A percentile compares a stretch with the other conserved stretches of the same genome.
These are phyloP conservation scores for Saimiri boliviensis DNA, from an alignment of 2,113 vertebrate genomes.

Conservation along the genomic window DNA sequence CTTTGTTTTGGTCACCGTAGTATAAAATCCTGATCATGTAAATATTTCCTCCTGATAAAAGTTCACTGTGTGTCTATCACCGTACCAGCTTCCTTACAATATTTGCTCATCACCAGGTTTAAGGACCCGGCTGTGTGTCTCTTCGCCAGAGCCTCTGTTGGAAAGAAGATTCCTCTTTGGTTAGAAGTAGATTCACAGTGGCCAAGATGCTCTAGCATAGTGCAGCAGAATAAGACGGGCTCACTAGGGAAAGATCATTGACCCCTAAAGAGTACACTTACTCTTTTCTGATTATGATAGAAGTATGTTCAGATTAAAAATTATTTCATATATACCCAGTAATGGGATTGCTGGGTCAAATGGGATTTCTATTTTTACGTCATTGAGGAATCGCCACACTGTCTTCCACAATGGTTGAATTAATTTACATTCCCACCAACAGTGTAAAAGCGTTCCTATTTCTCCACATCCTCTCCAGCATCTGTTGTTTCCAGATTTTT, in stretches of 20 bases:
- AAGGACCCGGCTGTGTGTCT: no score
- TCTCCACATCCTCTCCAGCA: no score
- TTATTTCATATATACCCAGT: no score
- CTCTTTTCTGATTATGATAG: neutral
- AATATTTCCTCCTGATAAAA: neutral
- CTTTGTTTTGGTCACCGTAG: neutral
- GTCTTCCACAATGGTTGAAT: no score
- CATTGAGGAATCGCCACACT: no score
- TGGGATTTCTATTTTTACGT: no score
- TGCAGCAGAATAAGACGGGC: no score
- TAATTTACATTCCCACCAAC: no score
- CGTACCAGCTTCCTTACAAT: neutral
- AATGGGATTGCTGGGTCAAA: no score
- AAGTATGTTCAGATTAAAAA: neutral
- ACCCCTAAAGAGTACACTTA: no score
- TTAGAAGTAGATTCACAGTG: neutral
- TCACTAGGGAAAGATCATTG: neutral
- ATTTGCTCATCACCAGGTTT: neutral
- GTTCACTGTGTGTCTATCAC: neutral
- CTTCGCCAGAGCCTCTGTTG: neutral
- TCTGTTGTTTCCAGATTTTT: no score
- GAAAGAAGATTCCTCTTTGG: neutral
- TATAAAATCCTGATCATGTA: neutral
- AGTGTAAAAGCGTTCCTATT: no score
- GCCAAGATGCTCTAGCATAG: neutral